phyloP scores from a whole-genome alignment of 2,113 vertebrate genomes.

The Bos javanicus region DNA sequence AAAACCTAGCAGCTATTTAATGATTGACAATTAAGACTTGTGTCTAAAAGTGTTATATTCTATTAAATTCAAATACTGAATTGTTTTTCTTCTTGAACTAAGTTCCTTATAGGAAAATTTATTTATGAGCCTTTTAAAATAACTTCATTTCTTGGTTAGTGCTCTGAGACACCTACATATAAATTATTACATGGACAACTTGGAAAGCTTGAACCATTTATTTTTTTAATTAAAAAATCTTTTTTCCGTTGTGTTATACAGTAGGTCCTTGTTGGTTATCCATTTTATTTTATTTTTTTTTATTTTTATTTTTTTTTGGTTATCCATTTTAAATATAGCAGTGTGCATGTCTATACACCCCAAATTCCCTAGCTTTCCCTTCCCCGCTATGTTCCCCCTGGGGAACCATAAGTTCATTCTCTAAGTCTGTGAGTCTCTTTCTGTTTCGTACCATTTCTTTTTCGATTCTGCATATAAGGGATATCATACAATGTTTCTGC shows the following conservation, averaged over 20 bases:
- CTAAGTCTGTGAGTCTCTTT: neutral
- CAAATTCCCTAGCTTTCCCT: neutral
- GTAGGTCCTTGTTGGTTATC: neutral
- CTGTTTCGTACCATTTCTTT: neutral
- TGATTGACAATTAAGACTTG: neutral
- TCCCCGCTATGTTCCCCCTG: fast-evolving
- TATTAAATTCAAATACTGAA: neutral
- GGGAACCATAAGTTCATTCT: neutral
- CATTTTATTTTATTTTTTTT: neutral
- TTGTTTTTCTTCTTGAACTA: neutral
- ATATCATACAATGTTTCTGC: neutral
- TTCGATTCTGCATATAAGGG: neutral
- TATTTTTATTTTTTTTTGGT: neutral
- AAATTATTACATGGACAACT: neutral
- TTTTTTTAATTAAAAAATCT: neutral
- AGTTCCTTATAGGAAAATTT: neutral
- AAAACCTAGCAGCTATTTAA: neutral
- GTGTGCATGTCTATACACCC: neutral
- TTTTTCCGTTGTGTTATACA: neutral
- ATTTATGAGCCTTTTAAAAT: neutral
- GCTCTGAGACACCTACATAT: neutral
- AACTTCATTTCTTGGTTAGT: neutral
- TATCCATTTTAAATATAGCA: neutral
- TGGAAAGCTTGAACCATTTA: neutral
- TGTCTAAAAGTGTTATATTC: neutral